Conservation (phyloP, 2,888 invertebrate genomes). For the Sinodicranocentrus sp. region DNA sequence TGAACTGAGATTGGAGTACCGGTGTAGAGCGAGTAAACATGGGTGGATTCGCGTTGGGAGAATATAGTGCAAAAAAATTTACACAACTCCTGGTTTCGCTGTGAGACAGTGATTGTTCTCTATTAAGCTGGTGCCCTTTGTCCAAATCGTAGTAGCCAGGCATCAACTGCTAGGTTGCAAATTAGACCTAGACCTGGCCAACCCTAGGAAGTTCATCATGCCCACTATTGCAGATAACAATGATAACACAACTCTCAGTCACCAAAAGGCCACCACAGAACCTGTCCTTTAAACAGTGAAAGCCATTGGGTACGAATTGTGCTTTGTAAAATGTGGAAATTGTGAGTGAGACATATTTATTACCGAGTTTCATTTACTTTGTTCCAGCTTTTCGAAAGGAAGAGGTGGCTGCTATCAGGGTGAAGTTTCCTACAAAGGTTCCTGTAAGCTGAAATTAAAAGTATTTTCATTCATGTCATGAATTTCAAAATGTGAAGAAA, state of each 20-base stretch:
- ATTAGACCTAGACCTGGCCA: slow-evolving; percentile 42
- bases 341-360: not conserved
- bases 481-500: too few relatives aligned
- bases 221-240: slow-evolving; percentile 69
- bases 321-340: not conserved
- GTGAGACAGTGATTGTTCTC: too few relatives aligned
- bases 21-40: not conserved
- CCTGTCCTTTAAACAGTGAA: slow-evolving; percentile 74
- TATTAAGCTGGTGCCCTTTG: slow-evolving; percentile 68
- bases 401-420: slow-evolving; percentile 88
- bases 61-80: not conserved
- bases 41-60: not conserved
- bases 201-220: slow-evolving; percentile 60
- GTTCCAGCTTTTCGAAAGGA: too few relatives aligned
- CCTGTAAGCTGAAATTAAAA: slow-evolving; percentile 83
- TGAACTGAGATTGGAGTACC: not conserved
- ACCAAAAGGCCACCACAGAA: slow-evolving; percentile 52
- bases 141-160: slow-evolving; percentile 73
- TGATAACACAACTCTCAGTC: slow-evolving; percentile 65
- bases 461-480: not conserved
- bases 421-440: slow-evolving; percentile 89
- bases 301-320: slow-evolving; percentile 68
- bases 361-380: too few relatives aligned
- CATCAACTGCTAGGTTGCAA: slow-evolving; percentile 65
- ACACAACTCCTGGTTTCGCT: not conserved